Percentiles rank a stretch among this genome's conserved stretches.
phyloP scores from a whole-genome alignment of 1,140 invertebrate species.

The Zaprionus nigranus region DNA sequence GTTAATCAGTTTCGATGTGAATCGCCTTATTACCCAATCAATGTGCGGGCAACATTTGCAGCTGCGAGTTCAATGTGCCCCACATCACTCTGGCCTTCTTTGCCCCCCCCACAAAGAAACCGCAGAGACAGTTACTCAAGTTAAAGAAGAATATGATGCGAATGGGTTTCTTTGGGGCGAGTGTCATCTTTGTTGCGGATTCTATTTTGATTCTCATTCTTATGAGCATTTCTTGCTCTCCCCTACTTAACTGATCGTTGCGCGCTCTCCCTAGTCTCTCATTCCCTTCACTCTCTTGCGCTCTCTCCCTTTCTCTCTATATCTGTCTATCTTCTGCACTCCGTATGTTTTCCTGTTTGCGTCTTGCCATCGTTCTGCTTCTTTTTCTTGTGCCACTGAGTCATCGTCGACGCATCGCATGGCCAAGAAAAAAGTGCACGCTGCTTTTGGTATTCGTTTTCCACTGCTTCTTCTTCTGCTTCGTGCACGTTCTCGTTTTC shows the following conservation, averaged over 20 bases:
- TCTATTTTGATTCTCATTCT: slow-evolving; percentile 78
- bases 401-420: slow-evolving; percentile 43
- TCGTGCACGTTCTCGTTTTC: slow-evolving; percentile 11
- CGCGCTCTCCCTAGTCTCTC: not conserved
- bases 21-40: not conserved
- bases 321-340: not conserved
- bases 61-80: slow-evolving; percentile 19
- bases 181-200: slow-evolving; percentile 27
- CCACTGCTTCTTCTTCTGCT: slow-evolving; percentile 14
- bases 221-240: slow-evolving; percentile 14
- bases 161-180: slow-evolving; percentile 22
- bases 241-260: slow-evolving; percentile 1
- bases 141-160: not conserved
- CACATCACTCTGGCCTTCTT: not conserved
- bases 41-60: not conserved
- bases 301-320: not conserved
- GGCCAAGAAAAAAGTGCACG: slow-evolving; percentile 36
- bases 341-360: slow-evolving; percentile 6
- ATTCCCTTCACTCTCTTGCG: slow-evolving; percentile 1
- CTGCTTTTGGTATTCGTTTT: slow-evolving; percentile 17
- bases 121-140: slow-evolving; percentile 4
- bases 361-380: slow-evolving; percentile 25
- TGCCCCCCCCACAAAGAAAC: not conserved
- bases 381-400: slow-evolving; percentile 51
- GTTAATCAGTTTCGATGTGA: not conserved